Evolutionary conservation across 1,140 invertebrate genomes (phyloP).

Genomic region (Gyrodactylus salaris): DNA sequence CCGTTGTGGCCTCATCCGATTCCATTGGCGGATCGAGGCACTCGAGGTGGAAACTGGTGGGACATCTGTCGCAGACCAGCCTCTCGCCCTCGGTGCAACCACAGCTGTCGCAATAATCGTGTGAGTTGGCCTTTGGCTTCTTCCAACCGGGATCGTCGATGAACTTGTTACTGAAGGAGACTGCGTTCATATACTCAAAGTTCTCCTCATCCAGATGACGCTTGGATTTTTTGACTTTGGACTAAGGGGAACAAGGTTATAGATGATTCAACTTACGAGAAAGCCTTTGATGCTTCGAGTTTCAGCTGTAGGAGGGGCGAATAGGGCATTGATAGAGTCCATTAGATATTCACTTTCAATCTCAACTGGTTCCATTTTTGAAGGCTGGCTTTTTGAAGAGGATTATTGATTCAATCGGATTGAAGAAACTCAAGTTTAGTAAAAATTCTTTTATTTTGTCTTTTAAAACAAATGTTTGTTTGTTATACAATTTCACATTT

Average conservation of each 20-base stretch:
- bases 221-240: neutral
- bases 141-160: neutral
- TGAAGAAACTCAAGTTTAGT: no score
- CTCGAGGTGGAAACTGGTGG: slow-evolving; percentile 59
- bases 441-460: no score
- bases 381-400: neutral
- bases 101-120: slow-evolving; percentile 47
- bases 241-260: neutral
- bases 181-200: neutral
- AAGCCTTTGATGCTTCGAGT: neutral
- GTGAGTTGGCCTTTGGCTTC: slow-evolving; percentile 39
- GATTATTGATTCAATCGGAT: no score
- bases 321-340: neutral
- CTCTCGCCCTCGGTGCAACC: slow-evolving; percentile 57
- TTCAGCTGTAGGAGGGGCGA: neutral
- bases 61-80: slow-evolving; percentile 72
- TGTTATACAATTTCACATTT: no score
- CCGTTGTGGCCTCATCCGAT: slow-evolving; percentile 49
- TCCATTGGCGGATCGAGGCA: slow-evolving; percentile 65
- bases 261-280: neutral
- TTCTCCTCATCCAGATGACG: neutral
- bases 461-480: no score
- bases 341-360: neutral
- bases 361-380: neutral
- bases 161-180: neutral